Evolutionary conservation across 1,140 invertebrate genomes (phyloP).

Genomic region (Lepeophtheirus salmonis): DNA sequence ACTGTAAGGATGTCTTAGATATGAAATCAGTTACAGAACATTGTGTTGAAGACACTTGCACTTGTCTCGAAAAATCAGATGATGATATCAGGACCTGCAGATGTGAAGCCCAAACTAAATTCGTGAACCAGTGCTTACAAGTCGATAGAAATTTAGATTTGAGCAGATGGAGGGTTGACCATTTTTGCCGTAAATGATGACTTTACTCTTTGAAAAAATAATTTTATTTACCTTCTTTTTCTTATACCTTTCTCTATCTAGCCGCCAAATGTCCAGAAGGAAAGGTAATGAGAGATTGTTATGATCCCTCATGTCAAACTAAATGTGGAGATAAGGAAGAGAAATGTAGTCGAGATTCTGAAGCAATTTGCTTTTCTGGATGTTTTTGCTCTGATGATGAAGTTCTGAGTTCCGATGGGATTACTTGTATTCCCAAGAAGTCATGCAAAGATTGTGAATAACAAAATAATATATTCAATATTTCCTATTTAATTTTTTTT

Average conservation of each 20-base stretch:
- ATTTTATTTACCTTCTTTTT: too few relatives aligned
- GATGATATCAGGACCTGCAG: neutral
- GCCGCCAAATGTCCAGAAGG: neutral
- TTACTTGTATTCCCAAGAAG: neutral
- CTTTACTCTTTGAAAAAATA: too few relatives aligned
- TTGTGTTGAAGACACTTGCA: neutral
- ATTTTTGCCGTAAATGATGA: slow-evolving; percentile 8
- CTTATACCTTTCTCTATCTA: neutral
- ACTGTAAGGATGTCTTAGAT: neutral
- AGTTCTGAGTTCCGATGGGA: neutral
- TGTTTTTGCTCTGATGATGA: neutral
- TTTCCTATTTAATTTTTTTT: neutral
- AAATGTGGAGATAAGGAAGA: neutral
- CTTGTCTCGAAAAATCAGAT: neutral
- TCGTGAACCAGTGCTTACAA: neutral
- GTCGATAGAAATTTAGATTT: neutral
- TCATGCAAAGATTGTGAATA: slow-evolving; percentile 5
- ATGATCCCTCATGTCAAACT: neutral
- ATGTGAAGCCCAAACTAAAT: neutral
- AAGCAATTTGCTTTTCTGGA: slow-evolving; percentile 3
- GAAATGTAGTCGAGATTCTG: neutral
- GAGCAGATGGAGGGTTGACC: neutral
- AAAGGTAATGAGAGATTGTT: neutral
- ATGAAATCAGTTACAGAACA: neutral
- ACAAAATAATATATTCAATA: neutral